Evolutionary conservation across 2,888 invertebrate species (phyloP).

Genomic region (Norana najaformis): DNA sequence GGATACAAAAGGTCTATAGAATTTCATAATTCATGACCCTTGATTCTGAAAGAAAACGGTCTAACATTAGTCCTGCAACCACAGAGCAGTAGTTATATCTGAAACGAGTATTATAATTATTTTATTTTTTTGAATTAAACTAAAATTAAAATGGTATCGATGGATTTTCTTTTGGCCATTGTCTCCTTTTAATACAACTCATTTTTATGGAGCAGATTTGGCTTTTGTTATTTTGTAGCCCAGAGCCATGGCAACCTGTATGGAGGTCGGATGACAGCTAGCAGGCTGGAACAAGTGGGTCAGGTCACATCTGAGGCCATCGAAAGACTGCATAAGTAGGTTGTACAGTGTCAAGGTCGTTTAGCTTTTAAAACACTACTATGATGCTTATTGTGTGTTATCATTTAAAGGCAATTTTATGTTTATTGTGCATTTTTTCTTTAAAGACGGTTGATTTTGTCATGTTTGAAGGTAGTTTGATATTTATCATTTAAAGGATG

Average conservation of each 20-base stretch:
- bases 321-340: conserved; percentile 57
- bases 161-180: neutral
- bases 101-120: too few species aligned
- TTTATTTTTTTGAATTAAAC: neutral
- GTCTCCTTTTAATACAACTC: neutral
- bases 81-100: too few species aligned
- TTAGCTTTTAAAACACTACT: neutral
- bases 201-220: neutral
- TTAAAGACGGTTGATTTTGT: neutral
- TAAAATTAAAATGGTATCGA: neutral
- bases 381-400: neutral
- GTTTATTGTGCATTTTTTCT: neutral
- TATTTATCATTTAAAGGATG: neutral
- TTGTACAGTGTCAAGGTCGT: neutral
- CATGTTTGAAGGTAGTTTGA: neutral
- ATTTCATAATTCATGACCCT: too few species aligned
- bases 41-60: too few species aligned
- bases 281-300: conserved; percentile 53
- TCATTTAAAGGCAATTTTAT: neutral
- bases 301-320: conserved; percentile 57
- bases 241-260: conserved; percentile 36
- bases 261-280: conserved; percentile 59
- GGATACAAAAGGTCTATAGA: too few species aligned
- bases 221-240: neutral
- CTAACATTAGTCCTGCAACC: too few species aligned